phyloP scores from a whole-genome alignment of 2,888 invertebrate genomes.

The Cephus sareptanus region DNA sequence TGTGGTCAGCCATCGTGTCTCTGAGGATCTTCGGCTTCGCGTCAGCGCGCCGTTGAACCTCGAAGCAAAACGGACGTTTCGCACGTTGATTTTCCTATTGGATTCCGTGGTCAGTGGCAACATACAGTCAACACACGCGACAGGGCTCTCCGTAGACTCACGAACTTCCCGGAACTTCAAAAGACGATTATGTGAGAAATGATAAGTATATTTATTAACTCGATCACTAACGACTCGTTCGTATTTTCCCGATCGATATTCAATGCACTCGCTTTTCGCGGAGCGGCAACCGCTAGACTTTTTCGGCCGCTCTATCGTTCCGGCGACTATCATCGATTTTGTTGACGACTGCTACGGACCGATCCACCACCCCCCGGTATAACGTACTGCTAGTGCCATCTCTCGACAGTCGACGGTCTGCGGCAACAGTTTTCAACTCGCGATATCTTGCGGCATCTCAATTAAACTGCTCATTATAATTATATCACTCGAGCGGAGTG shows the following conservation, averaged over 20 bases:
- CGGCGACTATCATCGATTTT: slow-evolving; percentile 4
- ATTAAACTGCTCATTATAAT: neutral
- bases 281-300: neutral
- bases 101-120: neutral
- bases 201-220: neutral
- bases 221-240: neutral
- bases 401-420: neutral
- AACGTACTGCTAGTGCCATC: neutral
- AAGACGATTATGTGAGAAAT: neutral
- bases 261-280: neutral
- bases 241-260: neutral
- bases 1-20: slow-evolving; percentile 45
- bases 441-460: neutral
- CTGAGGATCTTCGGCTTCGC: neutral
- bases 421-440: neutral
- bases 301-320: slow-evolving; percentile 3
- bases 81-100: neutral
- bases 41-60: neutral
- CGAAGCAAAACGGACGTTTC: neutral
- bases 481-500: neutral
- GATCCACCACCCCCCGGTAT: neutral
- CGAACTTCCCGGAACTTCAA: neutral
- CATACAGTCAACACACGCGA: neutral
- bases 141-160: neutral
- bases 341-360: neutral